Evolutionary conservation across 2,888 invertebrate species (phyloP).

Genomic region (Thalpophila matura): DNA sequence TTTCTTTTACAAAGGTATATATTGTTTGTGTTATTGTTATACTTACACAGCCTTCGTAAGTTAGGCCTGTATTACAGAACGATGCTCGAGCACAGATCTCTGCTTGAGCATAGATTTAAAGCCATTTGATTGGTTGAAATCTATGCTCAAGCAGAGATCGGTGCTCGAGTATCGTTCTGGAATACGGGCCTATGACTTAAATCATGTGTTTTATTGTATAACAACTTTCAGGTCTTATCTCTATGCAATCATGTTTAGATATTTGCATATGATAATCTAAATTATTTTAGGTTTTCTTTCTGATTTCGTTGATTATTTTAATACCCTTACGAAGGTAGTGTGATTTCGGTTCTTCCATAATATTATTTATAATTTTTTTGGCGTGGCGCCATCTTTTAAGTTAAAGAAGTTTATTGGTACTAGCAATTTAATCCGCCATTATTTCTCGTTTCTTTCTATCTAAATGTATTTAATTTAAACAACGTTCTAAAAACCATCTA

Average conservation of each 20-base stretch:
- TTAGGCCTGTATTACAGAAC: too few species aligned
- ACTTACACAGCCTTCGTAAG: slow-evolving; percentile 42
- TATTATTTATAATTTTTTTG: slow-evolving; percentile 22
- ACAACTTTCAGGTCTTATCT: slow-evolving; percentile 2
- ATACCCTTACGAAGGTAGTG: slow-evolving; percentile 46
- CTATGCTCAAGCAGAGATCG: too few species aligned
- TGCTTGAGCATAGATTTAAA: too few species aligned
- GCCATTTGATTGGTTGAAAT: too few species aligned
- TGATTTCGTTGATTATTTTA: slow-evolving; percentile 14
- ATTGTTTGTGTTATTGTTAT: slow-evolving; percentile 50
- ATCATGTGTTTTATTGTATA: slow-evolving; percentile 18
- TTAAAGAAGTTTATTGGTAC: slow-evolving; percentile 51
- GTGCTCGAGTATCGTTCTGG: too few species aligned
- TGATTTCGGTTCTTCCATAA: slow-evolving; percentile 67
- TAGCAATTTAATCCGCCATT: slow-evolving; percentile 55
- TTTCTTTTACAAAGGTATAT: slow-evolving; percentile 21
- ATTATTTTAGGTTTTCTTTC: slow-evolving; percentile 29
- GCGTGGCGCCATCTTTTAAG: slow-evolving; percentile 40
- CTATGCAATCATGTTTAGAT: slow-evolving; percentile 40
- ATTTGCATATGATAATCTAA: slow-evolving; percentile 20
- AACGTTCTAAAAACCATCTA: slow-evolving; percentile 31
- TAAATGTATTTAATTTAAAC: slow-evolving; percentile 48
- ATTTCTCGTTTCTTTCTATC: slow-evolving; percentile 40
- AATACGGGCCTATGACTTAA: slow-evolving; percentile 1
- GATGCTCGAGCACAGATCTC: too few species aligned